phyloP scores from a whole-genome alignment of 1,140 invertebrate species.

The Trissolcus basalis region DNA sequence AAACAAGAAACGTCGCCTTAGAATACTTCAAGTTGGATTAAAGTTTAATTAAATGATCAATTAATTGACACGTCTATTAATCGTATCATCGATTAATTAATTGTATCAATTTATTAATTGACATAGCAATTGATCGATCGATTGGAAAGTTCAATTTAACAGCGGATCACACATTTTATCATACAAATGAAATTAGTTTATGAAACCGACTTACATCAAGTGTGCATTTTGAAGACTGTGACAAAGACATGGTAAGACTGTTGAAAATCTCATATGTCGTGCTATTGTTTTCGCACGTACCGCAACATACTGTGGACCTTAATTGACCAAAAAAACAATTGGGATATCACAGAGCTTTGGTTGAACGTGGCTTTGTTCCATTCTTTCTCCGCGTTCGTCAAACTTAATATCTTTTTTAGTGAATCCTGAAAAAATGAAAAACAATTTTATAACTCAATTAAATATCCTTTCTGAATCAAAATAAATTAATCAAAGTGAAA shows the following conservation, averaged over 20 bases:
- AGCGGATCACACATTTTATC: too few species aligned
- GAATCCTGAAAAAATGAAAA: conserved; percentile 61
- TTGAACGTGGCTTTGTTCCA: conserved; percentile 85
- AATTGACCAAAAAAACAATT: conserved; percentile 93
- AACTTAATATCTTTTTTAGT: conserved; percentile 23
- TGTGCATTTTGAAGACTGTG: conserved; percentile 80
- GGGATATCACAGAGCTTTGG: conserved; percentile 87
- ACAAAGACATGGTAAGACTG: conserved; percentile 89
- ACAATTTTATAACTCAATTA: not conserved
- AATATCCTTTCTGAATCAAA: not conserved
- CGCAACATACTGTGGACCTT: conserved; percentile 88
- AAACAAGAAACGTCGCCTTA: not conserved
- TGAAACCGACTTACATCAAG: conserved; percentile 79
- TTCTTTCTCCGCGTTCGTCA: conserved; percentile 79
- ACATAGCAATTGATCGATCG: not conserved
- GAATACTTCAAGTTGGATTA: not conserved
- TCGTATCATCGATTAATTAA: too few species aligned
- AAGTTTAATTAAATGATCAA: too few species aligned
- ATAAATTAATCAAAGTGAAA: too few species aligned
- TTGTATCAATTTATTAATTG: too few species aligned
- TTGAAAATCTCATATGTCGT: conserved; percentile 93
- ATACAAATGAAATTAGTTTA: not conserved
- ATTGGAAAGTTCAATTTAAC: too few species aligned
- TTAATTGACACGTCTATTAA: too few species aligned
- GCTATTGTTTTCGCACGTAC: conserved; percentile 84